Evolutionary conservation across 1,140 invertebrate species (phyloP).

Genomic region (Brachionus koreanus): DNA sequence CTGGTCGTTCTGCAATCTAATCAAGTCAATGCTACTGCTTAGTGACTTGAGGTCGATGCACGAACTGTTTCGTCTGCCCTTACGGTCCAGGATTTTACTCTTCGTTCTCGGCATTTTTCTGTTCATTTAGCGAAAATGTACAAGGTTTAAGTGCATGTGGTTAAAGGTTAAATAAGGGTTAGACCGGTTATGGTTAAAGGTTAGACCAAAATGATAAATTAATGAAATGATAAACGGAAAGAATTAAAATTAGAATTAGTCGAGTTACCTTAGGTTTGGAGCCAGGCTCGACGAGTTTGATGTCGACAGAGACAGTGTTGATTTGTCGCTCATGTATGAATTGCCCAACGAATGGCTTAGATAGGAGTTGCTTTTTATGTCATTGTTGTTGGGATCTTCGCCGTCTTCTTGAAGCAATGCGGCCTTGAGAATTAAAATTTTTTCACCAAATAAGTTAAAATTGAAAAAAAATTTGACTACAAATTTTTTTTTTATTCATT

Average conservation of each 20-base stretch:
- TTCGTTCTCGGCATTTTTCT: slow-evolving; percentile 57
- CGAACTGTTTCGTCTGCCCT: slow-evolving; percentile 70
- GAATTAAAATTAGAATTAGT: slow-evolving; percentile 34
- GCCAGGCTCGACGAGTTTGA: slow-evolving; percentile 69
- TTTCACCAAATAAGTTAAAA: too few species aligned
- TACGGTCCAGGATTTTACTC: slow-evolving; percentile 64
- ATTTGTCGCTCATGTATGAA: slow-evolving; percentile 47
- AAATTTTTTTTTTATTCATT: too few species aligned
- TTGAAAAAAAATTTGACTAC: too few species aligned
- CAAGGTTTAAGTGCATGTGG: slow-evolving; percentile 48
- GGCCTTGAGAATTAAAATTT: slow-evolving; percentile 60
- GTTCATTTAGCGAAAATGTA: slow-evolving; percentile 59
- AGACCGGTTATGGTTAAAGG: background rate
- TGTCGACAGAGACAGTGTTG: slow-evolving; percentile 62
- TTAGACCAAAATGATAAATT: background rate
- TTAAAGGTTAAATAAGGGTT: background rate
- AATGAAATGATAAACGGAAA: slow-evolving; percentile 3
- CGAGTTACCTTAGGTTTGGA: slow-evolving; percentile 68
- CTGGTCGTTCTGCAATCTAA: background rate
- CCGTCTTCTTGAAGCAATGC: slow-evolving; percentile 82
- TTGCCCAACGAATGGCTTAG: slow-evolving; percentile 49
- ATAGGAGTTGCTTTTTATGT: slow-evolving; percentile 46
- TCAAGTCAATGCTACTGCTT: background rate
- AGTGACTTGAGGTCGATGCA: slow-evolving; percentile 52
- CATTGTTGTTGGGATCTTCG: slow-evolving; percentile 52